phyloP scores from a whole-genome alignment of 1,140 invertebrate species.

The Steinernema khuongi region DNA sequence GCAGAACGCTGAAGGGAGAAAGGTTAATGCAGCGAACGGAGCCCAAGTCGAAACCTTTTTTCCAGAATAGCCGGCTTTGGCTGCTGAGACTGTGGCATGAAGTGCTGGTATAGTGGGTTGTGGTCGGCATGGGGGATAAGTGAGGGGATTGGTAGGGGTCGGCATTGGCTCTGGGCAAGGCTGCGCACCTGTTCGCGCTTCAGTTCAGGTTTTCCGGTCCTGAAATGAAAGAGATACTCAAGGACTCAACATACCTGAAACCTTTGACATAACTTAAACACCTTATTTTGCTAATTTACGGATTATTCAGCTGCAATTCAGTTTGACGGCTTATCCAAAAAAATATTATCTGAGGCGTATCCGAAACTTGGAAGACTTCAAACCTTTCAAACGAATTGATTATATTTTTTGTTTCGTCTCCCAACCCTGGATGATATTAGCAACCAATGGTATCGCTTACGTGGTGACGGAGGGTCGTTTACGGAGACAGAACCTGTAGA shows the following conservation, averaged over 20 bases:
- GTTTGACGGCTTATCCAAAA: too few species aligned
- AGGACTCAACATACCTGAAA: too few species aligned
- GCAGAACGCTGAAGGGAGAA: background rate
- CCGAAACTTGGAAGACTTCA: background rate
- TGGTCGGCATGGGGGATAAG: background rate
- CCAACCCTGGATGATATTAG: too few species aligned
- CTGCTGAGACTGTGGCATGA: conserved; percentile 4
- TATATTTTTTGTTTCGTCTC: too few species aligned
- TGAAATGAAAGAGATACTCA: too few species aligned
- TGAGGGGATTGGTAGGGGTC: conserved; percentile 35
- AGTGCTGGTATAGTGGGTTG: conserved; percentile 2
- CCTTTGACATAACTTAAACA: too few species aligned
- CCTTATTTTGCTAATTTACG: too few species aligned
- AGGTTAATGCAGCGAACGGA: background rate
- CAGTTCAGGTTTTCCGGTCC: conserved; percentile 35
- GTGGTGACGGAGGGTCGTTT: conserved; percentile 33
- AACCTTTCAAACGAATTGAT: too few species aligned
- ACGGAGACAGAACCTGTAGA: conserved; percentile 39
- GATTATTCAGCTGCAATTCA: too few species aligned
- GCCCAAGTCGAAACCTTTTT: background rate
- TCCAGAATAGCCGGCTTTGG: background rate
- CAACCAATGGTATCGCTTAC: too few species aligned
- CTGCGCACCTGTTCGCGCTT: conserved; percentile 35
- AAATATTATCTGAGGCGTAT: background rate
- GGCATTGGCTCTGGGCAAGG: conserved; percentile 30